These are phyloP conservation scores for Dallia pectoralis DNA, from an alignment of 2,797 vertebrate species.

Conservation along the genomic window DNA sequence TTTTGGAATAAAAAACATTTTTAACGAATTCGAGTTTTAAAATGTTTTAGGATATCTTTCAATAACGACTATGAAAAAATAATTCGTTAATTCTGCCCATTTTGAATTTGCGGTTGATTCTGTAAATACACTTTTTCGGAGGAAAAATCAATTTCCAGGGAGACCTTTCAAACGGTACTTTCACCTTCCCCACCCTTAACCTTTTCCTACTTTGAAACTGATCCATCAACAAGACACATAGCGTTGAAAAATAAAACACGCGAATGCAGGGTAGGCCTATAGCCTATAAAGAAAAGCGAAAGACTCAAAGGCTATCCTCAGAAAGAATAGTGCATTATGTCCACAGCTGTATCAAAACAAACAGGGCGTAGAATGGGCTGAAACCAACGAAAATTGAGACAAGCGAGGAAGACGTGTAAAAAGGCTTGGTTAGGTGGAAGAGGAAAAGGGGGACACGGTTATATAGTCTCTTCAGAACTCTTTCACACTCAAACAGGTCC, in stretches of 20 bases:
- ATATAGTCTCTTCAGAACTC: conserved; percentile 47
- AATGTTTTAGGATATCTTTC: too few species aligned
- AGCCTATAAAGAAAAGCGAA: conserved; percentile 70
- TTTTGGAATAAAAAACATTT: too few species aligned
- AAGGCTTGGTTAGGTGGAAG: conserved; percentile 47
- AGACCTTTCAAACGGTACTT: conserved; percentile 62
- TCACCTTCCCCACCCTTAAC: conserved; percentile 61
- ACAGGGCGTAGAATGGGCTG: conserved; percentile 72
- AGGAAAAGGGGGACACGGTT: conserved; percentile 71
- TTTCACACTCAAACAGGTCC: conserved; percentile 30
- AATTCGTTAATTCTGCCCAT: not conserved
- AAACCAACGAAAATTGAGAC: conserved; percentile 68
- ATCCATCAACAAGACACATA: conserved; percentile 75
- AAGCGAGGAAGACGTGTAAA: conserved; percentile 67
- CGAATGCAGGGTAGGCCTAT: conserved; percentile 74
- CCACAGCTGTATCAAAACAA: conserved; percentile 79
- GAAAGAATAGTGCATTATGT: conserved; percentile 74
- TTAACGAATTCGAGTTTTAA: too few species aligned
- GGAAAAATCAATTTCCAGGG: conserved; percentile 72
- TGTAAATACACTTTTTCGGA: conserved; percentile 54
- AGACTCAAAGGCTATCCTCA: conserved; percentile 72
- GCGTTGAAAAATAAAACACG: conserved; percentile 71
- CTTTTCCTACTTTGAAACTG: conserved; percentile 73
- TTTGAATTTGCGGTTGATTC: conserved; percentile 2
- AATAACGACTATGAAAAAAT: not conserved